phyloP scores from a whole-genome alignment of 2,888 invertebrate genomes.

The Troides aeacus region DNA sequence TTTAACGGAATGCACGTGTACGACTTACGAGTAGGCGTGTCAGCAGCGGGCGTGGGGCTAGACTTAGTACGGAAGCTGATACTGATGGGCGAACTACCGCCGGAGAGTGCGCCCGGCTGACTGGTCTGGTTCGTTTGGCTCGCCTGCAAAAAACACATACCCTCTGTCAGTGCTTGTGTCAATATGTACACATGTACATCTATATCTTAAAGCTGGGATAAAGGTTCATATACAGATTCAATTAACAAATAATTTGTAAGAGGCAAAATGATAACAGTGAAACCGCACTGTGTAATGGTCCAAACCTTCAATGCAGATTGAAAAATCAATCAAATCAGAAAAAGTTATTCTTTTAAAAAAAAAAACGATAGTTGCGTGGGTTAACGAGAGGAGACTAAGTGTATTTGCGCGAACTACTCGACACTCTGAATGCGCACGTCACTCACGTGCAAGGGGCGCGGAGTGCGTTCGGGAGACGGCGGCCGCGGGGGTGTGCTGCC shows the following conservation, averaged over 20 bases:
- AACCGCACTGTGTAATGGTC: not conserved
- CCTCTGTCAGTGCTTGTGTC: not conserved
- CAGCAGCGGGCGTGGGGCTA: conserved; percentile 43
- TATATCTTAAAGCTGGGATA: no score
- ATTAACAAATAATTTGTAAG: no score
- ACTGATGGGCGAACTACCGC: conserved; percentile 59
- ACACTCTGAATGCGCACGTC: no score
- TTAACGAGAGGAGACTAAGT: no score
- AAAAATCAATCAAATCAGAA: no score
- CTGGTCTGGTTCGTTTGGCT: not conserved
- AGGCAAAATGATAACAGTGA: no score
- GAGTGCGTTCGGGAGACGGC: conserved; percentile 33
- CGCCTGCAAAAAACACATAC: not conserved
- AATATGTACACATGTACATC: not conserved
- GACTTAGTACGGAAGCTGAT: conserved; percentile 61
- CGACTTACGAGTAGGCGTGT: conserved; percentile 41
- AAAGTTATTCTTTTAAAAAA: no score
- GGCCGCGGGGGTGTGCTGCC: conserved; percentile 46
- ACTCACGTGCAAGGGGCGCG: conserved; percentile 30
- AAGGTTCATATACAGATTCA: no score
- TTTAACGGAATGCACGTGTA: not conserved
- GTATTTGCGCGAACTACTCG: no score
- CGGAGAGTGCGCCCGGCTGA: conserved; percentile 38
- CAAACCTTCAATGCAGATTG: no score
- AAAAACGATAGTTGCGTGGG: no score